Base-by-base conservation (phyloP, 2,113 vertebrate genomes). In the Lagopus muta region DNA sequence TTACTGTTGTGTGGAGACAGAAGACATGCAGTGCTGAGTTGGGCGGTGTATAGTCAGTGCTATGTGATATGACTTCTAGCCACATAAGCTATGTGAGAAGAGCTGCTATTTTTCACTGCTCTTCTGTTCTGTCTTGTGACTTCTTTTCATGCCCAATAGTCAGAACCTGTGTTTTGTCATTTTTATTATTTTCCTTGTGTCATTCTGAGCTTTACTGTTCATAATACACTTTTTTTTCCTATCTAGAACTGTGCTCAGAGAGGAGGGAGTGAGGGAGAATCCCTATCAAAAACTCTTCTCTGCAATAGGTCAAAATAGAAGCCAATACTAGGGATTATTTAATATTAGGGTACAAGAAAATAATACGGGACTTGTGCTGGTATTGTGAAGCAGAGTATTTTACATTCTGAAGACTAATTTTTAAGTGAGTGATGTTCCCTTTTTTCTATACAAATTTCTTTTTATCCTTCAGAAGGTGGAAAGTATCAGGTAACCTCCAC, bases 321-420 rank as follows among this genome's bases (percentile, higher is more conserved):
- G 74, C 92, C 90, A 89, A 64, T 52, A 87, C 64, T 71, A 76
- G 72, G 64, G 32, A 43, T 86, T 74, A 34, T 61, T 88, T 94
- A 74, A 92, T 61, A 27, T 90, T 78, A 34, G 19, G 32, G 64
- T 57, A 32, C 66, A 42, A 30, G 67, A 38, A 43, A 89, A 87
- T 76, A 20, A 43, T 24, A 15, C 24, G 70, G 32, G 79, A 94
- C 27, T 76, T 50, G 18, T 90, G 42, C 48, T 82, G 71, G 36
- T 80, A 25, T 71, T 92, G 55, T 17, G 79, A 11, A 1, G 82
- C 36, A 32, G 80, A 84, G 66, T 5, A 8, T 76, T 83, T 71
- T 81, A 83, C 75, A 9, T 8, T 18, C 50, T 71, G 38, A 95
- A 78, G 55, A 70, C 36, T 5, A 89, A 0, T 80, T 81, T 55